A percentile compares a stretch with the other conserved stretches of the same genome.
These are phyloP conservation scores for Trichogramma evanescens DNA, from an alignment of 2,888 invertebrate genomes.

Conservation along the genomic window DNA sequence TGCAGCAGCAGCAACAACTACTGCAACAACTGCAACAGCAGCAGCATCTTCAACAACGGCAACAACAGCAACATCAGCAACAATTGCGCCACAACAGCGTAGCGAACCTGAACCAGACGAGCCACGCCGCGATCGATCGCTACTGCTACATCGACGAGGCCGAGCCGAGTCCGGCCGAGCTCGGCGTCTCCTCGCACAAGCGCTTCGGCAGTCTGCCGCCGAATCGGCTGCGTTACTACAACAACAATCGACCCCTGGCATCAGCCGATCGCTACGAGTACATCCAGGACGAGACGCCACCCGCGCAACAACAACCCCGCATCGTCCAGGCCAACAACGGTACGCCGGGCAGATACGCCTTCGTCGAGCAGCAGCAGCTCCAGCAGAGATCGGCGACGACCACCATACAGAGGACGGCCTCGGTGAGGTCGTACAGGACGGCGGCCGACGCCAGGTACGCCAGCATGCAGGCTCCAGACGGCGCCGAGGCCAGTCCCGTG, in stretches of 20 bases:
- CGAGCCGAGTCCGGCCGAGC: neutral
- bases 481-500: conserved; percentile 29
- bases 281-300: conserved; percentile 31
- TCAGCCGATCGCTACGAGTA: conserved; percentile 36
- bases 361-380: conserved; percentile 34
- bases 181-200: neutral
- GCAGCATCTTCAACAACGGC: no score
- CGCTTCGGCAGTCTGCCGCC: conserved; percentile 14
- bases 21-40: neutral
- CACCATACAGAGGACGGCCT: neutral
- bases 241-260: conserved; percentile 25
- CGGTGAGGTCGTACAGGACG: conserved; percentile 23
- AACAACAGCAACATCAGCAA: neutral
- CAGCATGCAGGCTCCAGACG: conserved; percentile 28
- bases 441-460: conserved; percentile 19
- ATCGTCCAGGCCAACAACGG: neutral
- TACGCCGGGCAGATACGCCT: conserved; percentile 35
- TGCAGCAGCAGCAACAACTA: neutral
- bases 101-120: conserved; percentile 3
- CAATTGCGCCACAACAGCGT: neutral
- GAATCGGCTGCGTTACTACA: conserved; percentile 2
- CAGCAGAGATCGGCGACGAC: conserved; percentile 25
- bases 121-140: neutral
- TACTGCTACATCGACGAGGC: conserved; percentile 21
- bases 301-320: conserved; percentile 22